A percentile compares a stretch with the other conserved stretches of the same genome.
Evolutionary conservation across 2,888 invertebrate species (phyloP).

Genomic region (Tachina fera): DNA sequence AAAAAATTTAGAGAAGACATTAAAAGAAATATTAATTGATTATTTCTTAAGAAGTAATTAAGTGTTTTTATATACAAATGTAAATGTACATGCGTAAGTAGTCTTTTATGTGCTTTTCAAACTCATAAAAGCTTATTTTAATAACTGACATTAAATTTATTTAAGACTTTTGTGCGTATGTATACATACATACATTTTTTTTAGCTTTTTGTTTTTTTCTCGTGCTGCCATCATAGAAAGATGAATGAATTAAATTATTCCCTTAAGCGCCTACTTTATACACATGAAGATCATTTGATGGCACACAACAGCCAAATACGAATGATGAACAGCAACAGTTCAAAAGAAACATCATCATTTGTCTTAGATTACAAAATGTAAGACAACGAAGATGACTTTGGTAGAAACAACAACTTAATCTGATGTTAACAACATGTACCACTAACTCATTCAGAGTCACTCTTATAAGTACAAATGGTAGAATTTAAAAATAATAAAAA

Average conservation of each 20-base stretch:
- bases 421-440: slow-evolving; percentile 67
- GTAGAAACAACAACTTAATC: slow-evolving; percentile 68
- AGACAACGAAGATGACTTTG: slow-evolving; percentile 32
- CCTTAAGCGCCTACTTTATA: slow-evolving; percentile 63
- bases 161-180: slow-evolving; percentile 43
- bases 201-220: neutral
- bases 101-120: slow-evolving; percentile 15
- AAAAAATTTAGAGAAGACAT: slow-evolving; percentile 22
- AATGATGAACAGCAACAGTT: slow-evolving; percentile 45
- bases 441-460: neutral
- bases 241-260: slow-evolving; percentile 56
- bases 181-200: too few relatives aligned
- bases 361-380: slow-evolving; percentile 67
- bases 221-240: slow-evolving; percentile 24
- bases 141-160: slow-evolving; percentile 68
- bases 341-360: slow-evolving; percentile 70
- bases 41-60: slow-evolving; percentile 53
- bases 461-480: slow-evolving; percentile 6
- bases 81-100: neutral
- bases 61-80: neutral
- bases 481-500: neutral
- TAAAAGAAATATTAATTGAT: slow-evolving; percentile 53
- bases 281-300: slow-evolving; percentile 32
- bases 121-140: slow-evolving; percentile 57
- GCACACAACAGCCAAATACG: slow-evolving; percentile 3